Evolutionary conservation across 2,797 vertebrate species (phyloP).

Genomic region (Alectoris magna): DNA sequence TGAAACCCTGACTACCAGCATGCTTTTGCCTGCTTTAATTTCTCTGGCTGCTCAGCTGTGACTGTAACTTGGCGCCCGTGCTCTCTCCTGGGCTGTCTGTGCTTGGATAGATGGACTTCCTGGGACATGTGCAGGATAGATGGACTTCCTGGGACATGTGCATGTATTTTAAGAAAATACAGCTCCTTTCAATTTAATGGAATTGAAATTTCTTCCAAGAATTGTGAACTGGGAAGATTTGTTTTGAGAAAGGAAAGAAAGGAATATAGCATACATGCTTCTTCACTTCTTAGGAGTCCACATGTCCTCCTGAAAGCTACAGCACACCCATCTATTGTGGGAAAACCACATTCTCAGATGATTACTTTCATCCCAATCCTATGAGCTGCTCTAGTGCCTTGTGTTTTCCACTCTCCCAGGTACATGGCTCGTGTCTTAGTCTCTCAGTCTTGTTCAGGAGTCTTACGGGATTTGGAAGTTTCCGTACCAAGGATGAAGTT

Average conservation of each 20-base stretch:
- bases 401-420: not conserved
- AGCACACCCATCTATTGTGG: not conserved
- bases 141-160: fast-evolving
- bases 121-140: fast-evolving
- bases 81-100: not conserved
- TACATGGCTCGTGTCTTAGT: not conserved
- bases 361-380: not conserved
- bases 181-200: not conserved
- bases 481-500: not conserved
- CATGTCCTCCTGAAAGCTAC: not conserved
- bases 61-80: not conserved
- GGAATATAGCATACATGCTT: fast-evolving
- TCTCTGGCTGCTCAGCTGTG: not conserved
- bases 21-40: not conserved
- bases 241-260: not conserved
- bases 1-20: fast-evolving
- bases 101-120: not conserved
- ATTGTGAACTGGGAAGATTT: not conserved
- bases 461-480: not conserved
- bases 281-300: not conserved
- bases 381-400: not conserved
- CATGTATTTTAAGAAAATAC: not conserved
- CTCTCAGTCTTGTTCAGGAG: not conserved
- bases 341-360: not conserved
- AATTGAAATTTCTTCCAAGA: not conserved